A percentile compares a stretch with the other conserved stretches of the same genome.
These are phyloP conservation scores for Muscicapa comitata DNA, from an alignment of 2,797 vertebrate species.

Conservation along the genomic window DNA sequence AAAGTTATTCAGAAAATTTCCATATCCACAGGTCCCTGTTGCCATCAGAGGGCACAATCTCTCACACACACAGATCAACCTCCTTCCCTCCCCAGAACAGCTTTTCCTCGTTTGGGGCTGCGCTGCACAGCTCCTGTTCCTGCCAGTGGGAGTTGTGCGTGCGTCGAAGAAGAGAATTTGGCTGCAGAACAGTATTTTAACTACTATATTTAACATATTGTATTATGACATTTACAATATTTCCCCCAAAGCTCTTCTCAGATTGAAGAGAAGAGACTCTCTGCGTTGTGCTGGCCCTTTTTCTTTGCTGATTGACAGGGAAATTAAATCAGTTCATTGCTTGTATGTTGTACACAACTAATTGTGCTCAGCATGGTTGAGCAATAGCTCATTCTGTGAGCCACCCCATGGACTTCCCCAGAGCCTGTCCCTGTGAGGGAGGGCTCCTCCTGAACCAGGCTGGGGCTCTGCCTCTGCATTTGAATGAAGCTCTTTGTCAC, in stretches of 20 bases:
- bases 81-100: background rate
- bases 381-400: constrained; percentile 34
- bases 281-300: constrained; percentile 63
- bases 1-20: background rate
- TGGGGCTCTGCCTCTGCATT: background rate
- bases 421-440: background rate
- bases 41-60: background rate
- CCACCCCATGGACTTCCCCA: constrained; percentile 8
- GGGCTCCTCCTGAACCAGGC: background rate
- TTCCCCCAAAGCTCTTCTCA: constrained; percentile 69
- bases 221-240: constrained; percentile 74
- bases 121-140: background rate
- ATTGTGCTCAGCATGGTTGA: constrained; percentile 54
- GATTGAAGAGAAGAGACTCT: constrained; percentile 50
- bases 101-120: background rate
- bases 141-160: constrained; percentile 34
- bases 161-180: constrained; percentile 44
- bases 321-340: constrained; percentile 64
- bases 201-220: constrained; percentile 71
- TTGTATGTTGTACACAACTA: constrained; percentile 11
- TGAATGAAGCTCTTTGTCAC: background rate
- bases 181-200: constrained; percentile 63
- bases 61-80: background rate
- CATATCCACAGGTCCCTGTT: background rate
- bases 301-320: constrained; percentile 60